Percentiles rank a stretch among this genome's conserved stretches.
Conservation (phyloP, 2,113 vertebrate species). For the Corydoras maculifer region DNA sequence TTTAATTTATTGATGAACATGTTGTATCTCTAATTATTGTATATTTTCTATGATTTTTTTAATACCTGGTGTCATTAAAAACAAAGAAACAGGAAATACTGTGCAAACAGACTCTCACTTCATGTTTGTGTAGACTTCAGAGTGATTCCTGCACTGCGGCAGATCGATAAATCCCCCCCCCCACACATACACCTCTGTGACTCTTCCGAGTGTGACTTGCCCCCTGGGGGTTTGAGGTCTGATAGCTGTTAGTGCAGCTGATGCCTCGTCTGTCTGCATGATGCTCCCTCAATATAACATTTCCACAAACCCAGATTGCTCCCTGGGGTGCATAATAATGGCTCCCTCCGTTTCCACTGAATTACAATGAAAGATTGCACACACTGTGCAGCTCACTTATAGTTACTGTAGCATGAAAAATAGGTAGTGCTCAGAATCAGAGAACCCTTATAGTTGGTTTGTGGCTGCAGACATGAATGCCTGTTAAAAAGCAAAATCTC, state of each 20-base stretch:
- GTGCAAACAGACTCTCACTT: not conserved
- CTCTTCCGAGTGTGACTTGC: not conserved
- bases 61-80: constrained; percentile 23
- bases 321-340: constrained; percentile 6
- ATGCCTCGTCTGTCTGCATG: constrained; percentile 24
- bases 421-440: not conserved
- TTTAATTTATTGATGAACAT: constrained; percentile 49
- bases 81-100: not conserved
- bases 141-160: constrained; percentile 6
- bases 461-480: not conserved
- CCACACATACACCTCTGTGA: not conserved
- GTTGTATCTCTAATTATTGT: constrained; percentile 24
- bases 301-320: not conserved
- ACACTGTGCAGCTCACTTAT: not conserved
- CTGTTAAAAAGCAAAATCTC: not conserved
- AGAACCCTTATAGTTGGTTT: not conserved
- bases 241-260: constrained; percentile 7
- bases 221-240: constrained; percentile 5
- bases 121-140: constrained; percentile 18
- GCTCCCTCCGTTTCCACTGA: constrained; percentile 6
- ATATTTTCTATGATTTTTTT: not conserved
- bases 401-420: not conserved
- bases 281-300: not conserved
- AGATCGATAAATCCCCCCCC: constrained; percentile 10
- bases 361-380: constrained; percentile 17